Conservation (phyloP, 2,888 invertebrate species). For the Brachypalpus laphriformis region DNA sequence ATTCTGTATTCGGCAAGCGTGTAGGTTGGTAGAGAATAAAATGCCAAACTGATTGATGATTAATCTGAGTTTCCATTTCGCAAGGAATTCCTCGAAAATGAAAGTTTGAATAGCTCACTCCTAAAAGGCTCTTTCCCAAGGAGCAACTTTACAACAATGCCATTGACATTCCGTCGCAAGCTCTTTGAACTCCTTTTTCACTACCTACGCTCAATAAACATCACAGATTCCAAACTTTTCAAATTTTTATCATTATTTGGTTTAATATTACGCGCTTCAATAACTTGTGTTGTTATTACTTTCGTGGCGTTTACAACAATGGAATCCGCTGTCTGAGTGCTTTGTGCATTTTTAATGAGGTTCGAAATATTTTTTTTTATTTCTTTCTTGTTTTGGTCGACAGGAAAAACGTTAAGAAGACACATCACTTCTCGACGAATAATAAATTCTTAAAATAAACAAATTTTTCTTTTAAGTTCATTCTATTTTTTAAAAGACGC, state of each 20-base stretch:
- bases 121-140: neutral
- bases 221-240: constrained; percentile 32
- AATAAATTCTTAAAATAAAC: constrained; percentile 58
- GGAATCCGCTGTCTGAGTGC: constrained; percentile 51
- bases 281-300: constrained; percentile 65
- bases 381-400: neutral
- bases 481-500: constrained; percentile 25
- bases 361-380: constrained; percentile 22
- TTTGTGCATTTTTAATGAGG: constrained; percentile 73
- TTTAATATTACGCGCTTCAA: constrained; percentile 55
- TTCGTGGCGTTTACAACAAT: constrained; percentile 50
- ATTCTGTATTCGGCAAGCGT: neutral
- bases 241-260: constrained; percentile 61
- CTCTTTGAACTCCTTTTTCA: neutral
- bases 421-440: constrained; percentile 22
- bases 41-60: neutral
- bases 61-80: neutral
- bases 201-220: neutral
- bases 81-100: neutral
- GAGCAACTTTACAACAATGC: neutral
- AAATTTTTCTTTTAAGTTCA: constrained; percentile 43
- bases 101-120: neutral
- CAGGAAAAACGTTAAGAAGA: constrained; percentile 10
- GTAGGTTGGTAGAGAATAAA: neutral
- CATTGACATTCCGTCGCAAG: neutral